A percentile compares a stretch with the other conserved stretches of the same genome.
phyloP scores from a whole-genome alignment of 1,140 invertebrate genomes.

The Drosophila insularis region DNA sequence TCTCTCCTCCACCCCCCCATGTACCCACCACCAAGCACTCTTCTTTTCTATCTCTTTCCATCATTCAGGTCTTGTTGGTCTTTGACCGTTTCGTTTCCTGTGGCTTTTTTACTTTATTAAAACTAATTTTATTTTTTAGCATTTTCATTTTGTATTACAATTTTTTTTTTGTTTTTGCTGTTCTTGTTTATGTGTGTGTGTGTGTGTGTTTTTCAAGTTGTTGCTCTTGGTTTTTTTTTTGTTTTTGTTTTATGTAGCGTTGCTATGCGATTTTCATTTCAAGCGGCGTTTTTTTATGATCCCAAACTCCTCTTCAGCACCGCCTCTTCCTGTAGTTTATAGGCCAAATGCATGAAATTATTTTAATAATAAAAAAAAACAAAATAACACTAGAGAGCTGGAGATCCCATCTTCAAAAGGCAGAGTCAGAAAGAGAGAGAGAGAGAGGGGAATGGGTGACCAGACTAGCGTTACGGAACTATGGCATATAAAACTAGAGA shows the following conservation, averaged over 20 bases:
- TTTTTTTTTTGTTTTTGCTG: conserved; percentile 33
- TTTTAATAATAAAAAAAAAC: conserved; percentile 71
- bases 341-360: conserved; percentile 73
- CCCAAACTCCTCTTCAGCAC: neutral
- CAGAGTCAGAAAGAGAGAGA: conserved; percentile 7
- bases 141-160: conserved; percentile 58
- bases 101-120: conserved; percentile 75
- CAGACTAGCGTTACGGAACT: conserved; percentile 20
- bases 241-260: conserved; percentile 50
- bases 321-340: conserved; percentile 44
- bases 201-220: conserved; percentile 3
- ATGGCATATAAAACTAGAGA: conserved; percentile 24
- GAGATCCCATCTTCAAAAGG: neutral
- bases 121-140: conserved; percentile 69
- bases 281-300: conserved; percentile 50
- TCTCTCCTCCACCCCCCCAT: neutral
- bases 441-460: conserved; percentile 1
- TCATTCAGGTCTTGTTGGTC: neutral
- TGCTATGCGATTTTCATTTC: conserved; percentile 61
- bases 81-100: conserved; percentile 38
- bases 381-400: conserved; percentile 27
- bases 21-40: neutral
- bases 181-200: conserved; percentile 17
- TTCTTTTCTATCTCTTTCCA: neutral
- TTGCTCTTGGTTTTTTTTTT: conserved; percentile 27